Percentiles rank a stretch among this genome's conserved stretches.
Evolutionary conservation across 2,113 vertebrate species (phyloP).

Genomic region (Daubentonia madagascariensis): DNA sequence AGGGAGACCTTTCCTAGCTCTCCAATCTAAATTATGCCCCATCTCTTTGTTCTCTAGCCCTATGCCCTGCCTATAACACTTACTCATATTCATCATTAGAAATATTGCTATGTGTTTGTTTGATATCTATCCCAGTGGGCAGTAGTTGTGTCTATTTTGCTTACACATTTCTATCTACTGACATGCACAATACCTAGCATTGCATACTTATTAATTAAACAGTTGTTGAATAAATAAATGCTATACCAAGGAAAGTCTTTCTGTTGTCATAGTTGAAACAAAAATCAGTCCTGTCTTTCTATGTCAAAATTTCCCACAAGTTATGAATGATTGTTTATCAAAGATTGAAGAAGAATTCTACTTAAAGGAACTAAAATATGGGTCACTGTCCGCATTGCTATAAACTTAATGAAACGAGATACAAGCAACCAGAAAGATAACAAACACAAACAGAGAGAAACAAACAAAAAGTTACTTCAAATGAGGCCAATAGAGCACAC

Average conservation of each 20-base stretch:
- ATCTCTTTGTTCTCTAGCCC: not conserved
- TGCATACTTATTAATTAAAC: not conserved
- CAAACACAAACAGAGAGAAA: conserved; percentile 68
- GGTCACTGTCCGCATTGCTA: conserved; percentile 62
- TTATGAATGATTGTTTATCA: conserved; percentile 62
- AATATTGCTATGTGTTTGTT: not conserved
- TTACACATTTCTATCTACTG: not conserved
- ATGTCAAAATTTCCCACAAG: conserved; percentile 56
- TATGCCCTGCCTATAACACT: not conserved
- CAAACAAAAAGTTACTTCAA: conserved; percentile 37
- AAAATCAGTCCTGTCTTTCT: not conserved
- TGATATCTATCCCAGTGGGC: not conserved
- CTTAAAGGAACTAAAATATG: conserved; percentile 61
- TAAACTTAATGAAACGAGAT: conserved; percentile 56
- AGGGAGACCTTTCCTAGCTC: not conserved
- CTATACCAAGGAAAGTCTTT: not conserved
- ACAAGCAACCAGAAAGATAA: conserved; percentile 50
- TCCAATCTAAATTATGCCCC: not conserved
- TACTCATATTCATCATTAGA: not conserved
- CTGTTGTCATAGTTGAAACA: conserved; percentile 30
- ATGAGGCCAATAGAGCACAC: conserved; percentile 58
- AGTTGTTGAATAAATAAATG: not conserved
- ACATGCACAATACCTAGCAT: not conserved
- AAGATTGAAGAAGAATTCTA: conserved; percentile 49
- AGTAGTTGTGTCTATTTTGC: not conserved